Percentiles rank a stretch among this genome's conserved stretches.
phyloP scores from a whole-genome alignment of 1,140 invertebrate species.

The Orius insidiosus region DNA sequence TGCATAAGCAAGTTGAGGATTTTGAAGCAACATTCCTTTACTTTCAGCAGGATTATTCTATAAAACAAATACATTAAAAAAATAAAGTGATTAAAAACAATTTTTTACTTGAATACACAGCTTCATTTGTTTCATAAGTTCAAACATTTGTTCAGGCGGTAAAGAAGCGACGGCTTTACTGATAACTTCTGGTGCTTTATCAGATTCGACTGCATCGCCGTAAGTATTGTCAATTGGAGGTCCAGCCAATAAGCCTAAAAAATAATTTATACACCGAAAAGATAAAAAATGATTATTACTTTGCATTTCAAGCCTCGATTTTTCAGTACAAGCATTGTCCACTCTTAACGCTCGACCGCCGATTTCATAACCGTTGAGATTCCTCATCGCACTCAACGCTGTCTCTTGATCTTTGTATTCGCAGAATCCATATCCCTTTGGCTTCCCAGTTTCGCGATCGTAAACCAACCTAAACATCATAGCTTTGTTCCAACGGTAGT shows the following conservation, averaged over 20 bases:
- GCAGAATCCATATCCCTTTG: slow-evolving; percentile 99
- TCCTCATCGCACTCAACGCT: slow-evolving; percentile 93
- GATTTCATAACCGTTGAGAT: slow-evolving; percentile 96
- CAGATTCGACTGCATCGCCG: slow-evolving; percentile 65
- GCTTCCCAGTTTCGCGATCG: slow-evolving; percentile 96
- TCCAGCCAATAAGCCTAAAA: slow-evolving; percentile 39
- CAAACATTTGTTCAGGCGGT: slow-evolving; percentile 99
- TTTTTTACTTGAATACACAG: slow-evolving; percentile 51
- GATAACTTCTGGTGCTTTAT: slow-evolving; percentile 93
- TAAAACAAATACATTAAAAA: slow-evolving; percentile 9
- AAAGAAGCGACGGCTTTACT: slow-evolving; percentile 90
- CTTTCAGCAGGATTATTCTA: slow-evolving; percentile 77
- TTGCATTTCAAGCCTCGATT: slow-evolving; percentile 91
- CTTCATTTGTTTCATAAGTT: slow-evolving; percentile 99
- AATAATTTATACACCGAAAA: no score
- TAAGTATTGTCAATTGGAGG: slow-evolving; percentile 73
- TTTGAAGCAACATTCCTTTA: slow-evolving; percentile 91
- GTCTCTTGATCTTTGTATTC: slow-evolving; percentile 98
- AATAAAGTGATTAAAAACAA: background rate
- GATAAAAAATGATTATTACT: slow-evolving; percentile 29
- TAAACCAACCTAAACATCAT: slow-evolving; percentile 93
- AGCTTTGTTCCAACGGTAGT: no score
- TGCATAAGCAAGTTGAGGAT: slow-evolving; percentile 95
- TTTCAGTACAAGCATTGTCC: slow-evolving; percentile 95
- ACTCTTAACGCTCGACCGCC: slow-evolving; percentile 88